These are phyloP conservation scores for Pyrgus malvae DNA, from an alignment of 2,888 invertebrate species.

Conservation along the genomic window DNA sequence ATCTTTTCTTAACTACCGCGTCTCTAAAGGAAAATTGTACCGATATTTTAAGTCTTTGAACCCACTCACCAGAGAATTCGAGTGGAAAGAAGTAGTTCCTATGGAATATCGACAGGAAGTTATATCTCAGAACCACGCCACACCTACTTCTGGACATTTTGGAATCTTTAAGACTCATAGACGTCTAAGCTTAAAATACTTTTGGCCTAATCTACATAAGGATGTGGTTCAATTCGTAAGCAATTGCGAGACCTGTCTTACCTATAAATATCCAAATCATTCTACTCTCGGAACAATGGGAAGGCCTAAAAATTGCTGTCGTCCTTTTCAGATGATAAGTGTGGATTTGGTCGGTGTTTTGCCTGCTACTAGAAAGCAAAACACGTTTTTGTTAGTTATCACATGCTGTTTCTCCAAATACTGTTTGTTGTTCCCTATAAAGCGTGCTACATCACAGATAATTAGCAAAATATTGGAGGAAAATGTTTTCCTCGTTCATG, in stretches of 20 bases:
- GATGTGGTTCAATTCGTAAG: constrained; percentile 32
- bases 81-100: constrained; percentile 39
- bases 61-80: constrained; percentile 32
- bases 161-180: constrained; percentile 38
- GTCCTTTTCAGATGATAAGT: constrained; percentile 31
- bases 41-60: constrained; percentile 27
- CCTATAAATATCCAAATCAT: constrained; percentile 28
- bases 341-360: constrained; percentile 34
- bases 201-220: constrained; percentile 32
- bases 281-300: constrained; percentile 30
- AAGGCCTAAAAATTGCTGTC: constrained; percentile 28
- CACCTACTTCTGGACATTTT: constrained; percentile 34
- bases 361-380: constrained; percentile 28
- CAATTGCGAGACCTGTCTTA: constrained; percentile 23
- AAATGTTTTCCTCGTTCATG: constrained; percentile 37
- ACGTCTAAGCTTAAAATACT: constrained; percentile 30
- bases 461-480: constrained; percentile 30
- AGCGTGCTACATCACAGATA: constrained; percentile 14
- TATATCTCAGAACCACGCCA: constrained; percentile 32
- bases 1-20: constrained; percentile 31
- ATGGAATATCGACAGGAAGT: constrained; percentile 9
- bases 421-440: constrained; percentile 26
- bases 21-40: constrained; percentile 31
- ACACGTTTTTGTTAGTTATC: constrained; percentile 29
- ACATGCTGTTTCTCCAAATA: constrained; percentile 35